These are phyloP conservation scores for Malacosoma neustria DNA, from an alignment of 2,888 invertebrate species.

Conservation along the genomic window DNA sequence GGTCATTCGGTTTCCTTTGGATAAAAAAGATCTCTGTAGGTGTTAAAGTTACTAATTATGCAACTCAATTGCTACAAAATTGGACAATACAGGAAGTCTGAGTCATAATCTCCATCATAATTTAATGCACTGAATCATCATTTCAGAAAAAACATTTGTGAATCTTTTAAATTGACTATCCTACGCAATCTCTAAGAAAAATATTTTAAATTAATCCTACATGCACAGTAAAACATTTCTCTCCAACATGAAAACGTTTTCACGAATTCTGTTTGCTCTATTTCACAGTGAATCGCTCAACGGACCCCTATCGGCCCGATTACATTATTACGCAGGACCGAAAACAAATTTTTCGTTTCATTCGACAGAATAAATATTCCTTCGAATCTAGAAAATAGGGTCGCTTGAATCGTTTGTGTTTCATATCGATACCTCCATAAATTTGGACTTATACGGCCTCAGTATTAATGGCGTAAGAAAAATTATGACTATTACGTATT, in stretches of 20 bases:
- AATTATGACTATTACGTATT: too few relatives aligned
- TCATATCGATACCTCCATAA: constrained; percentile 1
- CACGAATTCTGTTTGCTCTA: background rate
- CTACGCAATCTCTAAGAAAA: background rate
- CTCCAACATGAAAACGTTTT: background rate
- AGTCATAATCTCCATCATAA: constrained; percentile 17
- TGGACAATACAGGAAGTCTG: constrained; percentile 28
- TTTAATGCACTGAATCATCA: constrained; percentile 1
- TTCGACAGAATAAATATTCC: constrained; percentile 15
- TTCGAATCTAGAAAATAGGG: constrained; percentile 7
- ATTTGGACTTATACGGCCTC: too few relatives aligned
- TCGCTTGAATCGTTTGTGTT: constrained; percentile 1
- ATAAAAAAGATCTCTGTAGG: too few relatives aligned
- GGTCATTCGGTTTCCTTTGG: too few relatives aligned
- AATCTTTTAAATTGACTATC: background rate
- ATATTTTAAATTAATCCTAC: background rate
- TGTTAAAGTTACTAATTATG: too few relatives aligned
- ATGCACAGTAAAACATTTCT: background rate
- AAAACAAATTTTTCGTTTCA: constrained; percentile 28
- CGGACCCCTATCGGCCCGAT: constrained; percentile 14
- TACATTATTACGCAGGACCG: constrained; percentile 21
- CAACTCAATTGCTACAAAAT: too few relatives aligned
- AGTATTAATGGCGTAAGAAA: too few relatives aligned
- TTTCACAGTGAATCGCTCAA: constrained; percentile 18
- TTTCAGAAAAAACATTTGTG: background rate